Percentiles rank a stretch among this genome's conserved stretches.
These are phyloP conservation scores for Hemicrepidius hirtus DNA, from an alignment of 2,888 invertebrate species.

Conservation along the genomic window DNA sequence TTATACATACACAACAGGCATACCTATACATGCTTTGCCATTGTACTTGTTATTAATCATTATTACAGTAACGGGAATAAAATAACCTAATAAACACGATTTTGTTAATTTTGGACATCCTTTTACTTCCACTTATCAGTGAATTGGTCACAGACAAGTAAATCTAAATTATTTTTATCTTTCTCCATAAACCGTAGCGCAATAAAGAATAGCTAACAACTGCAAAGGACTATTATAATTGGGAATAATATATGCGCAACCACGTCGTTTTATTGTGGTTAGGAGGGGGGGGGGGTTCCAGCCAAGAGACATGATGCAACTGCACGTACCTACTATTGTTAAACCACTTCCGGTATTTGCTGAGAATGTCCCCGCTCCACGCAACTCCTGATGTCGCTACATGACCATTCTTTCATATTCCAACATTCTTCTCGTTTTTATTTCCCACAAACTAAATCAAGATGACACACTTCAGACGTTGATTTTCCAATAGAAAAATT, in stretches of 20 bases:
- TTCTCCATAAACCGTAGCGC: conserved; percentile 55
- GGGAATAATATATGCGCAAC: conserved; percentile 66
- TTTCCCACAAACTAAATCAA: background rate
- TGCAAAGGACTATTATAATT: conserved; percentile 57
- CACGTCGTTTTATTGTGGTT: conserved; percentile 64
- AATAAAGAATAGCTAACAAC: conserved; percentile 52
- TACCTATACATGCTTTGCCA: too few species aligned
- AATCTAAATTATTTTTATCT: conserved; percentile 55
- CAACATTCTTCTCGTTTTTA: background rate
- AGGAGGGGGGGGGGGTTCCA: conserved; percentile 64
- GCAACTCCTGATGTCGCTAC: conserved; percentile 43
- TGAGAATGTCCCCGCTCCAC: conserved; percentile 48
- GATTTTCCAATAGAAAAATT: too few species aligned
- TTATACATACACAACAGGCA: too few species aligned
- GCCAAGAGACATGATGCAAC: conserved; percentile 67
- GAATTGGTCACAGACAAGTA: conserved; percentile 16
- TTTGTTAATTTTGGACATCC: too few species aligned
- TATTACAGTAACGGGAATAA: too few species aligned
- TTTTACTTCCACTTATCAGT: background rate
- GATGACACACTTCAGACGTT: background rate
- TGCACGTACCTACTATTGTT: conserved; percentile 69
- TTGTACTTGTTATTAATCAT: too few species aligned
- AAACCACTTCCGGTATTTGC: conserved; percentile 68
- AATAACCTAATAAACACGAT: too few species aligned
- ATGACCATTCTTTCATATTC: background rate